These are phyloP conservation scores for Tribolium freemani DNA, from an alignment of 2,888 invertebrate genomes.

Conservation along the genomic window DNA sequence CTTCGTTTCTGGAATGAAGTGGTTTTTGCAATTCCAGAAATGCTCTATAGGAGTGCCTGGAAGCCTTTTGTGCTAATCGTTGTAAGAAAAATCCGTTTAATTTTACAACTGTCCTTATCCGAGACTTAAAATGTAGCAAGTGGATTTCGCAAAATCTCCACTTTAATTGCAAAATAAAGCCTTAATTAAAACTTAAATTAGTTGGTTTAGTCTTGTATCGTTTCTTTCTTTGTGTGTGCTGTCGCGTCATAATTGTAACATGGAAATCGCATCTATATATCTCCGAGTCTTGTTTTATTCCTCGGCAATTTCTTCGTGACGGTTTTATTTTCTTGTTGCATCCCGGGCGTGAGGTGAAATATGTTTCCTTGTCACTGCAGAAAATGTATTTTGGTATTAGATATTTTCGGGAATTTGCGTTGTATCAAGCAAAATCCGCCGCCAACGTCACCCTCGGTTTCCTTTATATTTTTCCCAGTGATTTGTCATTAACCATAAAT, in stretches of 20 bases:
- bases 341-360: slow-evolving; percentile 27
- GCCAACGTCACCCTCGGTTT: background rate
- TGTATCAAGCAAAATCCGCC: slow-evolving; percentile 20
- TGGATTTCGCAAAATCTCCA: slow-evolving; percentile 12
- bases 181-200: slow-evolving; percentile 35
- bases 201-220: slow-evolving; percentile 15
- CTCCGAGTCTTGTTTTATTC: slow-evolving; percentile 3
- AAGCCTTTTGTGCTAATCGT: slow-evolving; percentile 1
- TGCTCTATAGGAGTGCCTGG: background rate
- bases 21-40: too few relatives aligned
- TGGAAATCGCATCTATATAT: slow-evolving; percentile 28
- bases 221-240: slow-evolving; percentile 1
- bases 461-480: background rate
- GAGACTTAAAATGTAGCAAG: slow-evolving; percentile 1
- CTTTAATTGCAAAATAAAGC: slow-evolving; percentile 25
- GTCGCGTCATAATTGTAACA: slow-evolving; percentile 25
- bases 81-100: slow-evolving; percentile 8
- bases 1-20: too few relatives aligned
- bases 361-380: slow-evolving; percentile 35
- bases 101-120: slow-evolving; percentile 22
- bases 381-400: slow-evolving; percentile 35
- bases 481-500: slow-evolving; percentile 21
- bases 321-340: slow-evolving; percentile 35
- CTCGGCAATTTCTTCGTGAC: slow-evolving; percentile 18
- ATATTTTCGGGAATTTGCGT: slow-evolving; percentile 30